Conservation (phyloP, 2,797 vertebrate genomes). For the Chelmon rostratus region DNA sequence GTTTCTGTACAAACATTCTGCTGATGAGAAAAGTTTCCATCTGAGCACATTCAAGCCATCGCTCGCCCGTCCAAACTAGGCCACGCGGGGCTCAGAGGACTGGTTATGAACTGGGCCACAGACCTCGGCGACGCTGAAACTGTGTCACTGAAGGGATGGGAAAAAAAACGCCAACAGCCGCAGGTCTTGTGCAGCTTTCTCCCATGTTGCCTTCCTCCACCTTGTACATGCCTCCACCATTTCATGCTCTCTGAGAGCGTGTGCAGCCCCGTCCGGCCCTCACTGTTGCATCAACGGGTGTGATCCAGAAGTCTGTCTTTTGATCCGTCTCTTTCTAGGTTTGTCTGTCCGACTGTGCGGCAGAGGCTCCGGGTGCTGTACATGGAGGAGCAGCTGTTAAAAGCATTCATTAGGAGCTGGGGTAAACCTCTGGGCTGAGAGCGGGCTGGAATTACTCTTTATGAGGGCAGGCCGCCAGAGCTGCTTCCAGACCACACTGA, state of each 20-base stretch:
- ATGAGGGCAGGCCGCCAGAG: constrained; percentile 37
- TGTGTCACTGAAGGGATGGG: constrained; percentile 69
- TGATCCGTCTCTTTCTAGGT: constrained; percentile 34
- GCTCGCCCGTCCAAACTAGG: constrained; percentile 65
- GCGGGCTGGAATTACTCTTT: constrained; percentile 55
- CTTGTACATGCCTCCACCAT: constrained; percentile 15
- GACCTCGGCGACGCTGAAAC: constrained; percentile 70
- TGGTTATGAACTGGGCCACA: constrained; percentile 76
- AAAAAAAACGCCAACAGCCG: constrained; percentile 25
- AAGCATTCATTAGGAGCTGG: constrained; percentile 62
- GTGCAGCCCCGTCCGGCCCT: background rate
- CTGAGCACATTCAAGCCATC: constrained; percentile 41
- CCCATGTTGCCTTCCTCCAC: constrained; percentile 19
- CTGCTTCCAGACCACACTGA: constrained; percentile 41
- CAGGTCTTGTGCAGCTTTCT: constrained; percentile 20
- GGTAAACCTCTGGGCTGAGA: constrained; percentile 55
- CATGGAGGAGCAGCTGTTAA: constrained; percentile 36
- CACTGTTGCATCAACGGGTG: constrained; percentile 19
- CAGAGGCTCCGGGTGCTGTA: background rate
- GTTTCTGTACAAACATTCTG: constrained; percentile 19
- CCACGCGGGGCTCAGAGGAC: constrained; percentile 66
- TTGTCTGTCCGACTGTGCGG: constrained; percentile 31
- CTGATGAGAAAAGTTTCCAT: constrained; percentile 21
- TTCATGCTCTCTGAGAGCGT: background rate
- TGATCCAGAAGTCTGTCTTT: constrained; percentile 24